Conservation (phyloP, 2,113 vertebrate species). For the Ranitomeya imitator region DNA sequence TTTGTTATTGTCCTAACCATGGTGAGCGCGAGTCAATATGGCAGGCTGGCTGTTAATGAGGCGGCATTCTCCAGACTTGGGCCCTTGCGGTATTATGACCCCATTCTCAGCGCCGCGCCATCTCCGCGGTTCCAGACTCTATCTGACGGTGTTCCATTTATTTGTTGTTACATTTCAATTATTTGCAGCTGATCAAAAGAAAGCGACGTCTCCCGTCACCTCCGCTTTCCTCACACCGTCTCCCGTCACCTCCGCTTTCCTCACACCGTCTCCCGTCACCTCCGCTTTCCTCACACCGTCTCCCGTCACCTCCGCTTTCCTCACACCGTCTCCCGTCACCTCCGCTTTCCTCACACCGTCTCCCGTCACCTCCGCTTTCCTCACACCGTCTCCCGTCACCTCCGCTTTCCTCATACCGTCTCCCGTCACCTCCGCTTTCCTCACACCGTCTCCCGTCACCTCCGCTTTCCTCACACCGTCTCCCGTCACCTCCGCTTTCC, state of each 20-base stretch:
- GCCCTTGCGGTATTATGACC: not conserved
- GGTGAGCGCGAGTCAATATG: not conserved
- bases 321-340: not conserved
- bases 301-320: not conserved
- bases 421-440: not conserved
- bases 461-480: not conserved
- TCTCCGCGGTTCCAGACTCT: not conserved
- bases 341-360: not conserved
- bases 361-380: not conserved
- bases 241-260: not conserved
- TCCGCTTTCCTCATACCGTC: not conserved
- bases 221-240: not conserved
- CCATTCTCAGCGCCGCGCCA: not conserved
- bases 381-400: not conserved
- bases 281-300: not conserved
- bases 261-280: not conserved
- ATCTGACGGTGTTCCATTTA: not conserved
- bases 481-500: not conserved
- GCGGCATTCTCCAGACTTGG: not conserved
- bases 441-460: not conserved
- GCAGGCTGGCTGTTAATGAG: too few relatives aligned
- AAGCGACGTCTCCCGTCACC: not conserved
- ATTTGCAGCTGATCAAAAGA: not conserved
- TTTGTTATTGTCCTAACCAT: constrained; percentile 4
- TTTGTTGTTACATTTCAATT: constrained; percentile 10